Conservation (phyloP, 2,113 vertebrate genomes). For the Mystacornis crossleyi region DNA sequence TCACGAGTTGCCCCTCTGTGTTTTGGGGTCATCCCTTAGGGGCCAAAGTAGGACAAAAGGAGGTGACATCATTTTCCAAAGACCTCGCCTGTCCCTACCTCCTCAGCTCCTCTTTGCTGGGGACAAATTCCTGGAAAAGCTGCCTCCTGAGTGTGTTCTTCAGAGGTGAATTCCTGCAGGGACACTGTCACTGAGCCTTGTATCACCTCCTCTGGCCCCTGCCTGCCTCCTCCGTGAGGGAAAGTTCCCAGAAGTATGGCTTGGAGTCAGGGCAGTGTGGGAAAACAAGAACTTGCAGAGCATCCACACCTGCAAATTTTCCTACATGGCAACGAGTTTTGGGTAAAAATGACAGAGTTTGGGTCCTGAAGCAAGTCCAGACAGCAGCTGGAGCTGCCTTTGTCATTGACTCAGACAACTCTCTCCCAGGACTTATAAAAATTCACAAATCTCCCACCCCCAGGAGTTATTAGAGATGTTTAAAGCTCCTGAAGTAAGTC, state of each 20-base stretch:
- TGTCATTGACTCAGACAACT: neutral
- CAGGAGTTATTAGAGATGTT: neutral
- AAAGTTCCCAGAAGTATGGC: rapidly evolving
- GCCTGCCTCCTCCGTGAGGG: neutral
- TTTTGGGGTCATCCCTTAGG: neutral
- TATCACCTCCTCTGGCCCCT: rapidly evolving
- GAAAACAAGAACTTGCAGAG: neutral
- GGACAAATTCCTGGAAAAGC: neutral
- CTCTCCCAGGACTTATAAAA: neutral
- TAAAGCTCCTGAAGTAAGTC: neutral
- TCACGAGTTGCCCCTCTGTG: neutral
- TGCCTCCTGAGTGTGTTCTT: neutral
- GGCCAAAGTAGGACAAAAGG: neutral
- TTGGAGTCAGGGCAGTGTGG: neutral
- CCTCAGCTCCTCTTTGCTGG: neutral
- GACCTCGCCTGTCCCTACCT: neutral
- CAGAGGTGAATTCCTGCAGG: neutral
- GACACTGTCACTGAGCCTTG: neutral
- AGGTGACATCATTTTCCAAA: neutral
- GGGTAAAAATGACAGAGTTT: neutral
- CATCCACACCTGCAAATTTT: neutral
- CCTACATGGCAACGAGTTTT: neutral
- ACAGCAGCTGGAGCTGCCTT: neutral
- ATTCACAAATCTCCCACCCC: neutral
- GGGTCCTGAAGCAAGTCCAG: neutral